phyloP scores from a whole-genome alignment of 2,113 vertebrate genomes.

The Acrocephalus arundinaceus region DNA sequence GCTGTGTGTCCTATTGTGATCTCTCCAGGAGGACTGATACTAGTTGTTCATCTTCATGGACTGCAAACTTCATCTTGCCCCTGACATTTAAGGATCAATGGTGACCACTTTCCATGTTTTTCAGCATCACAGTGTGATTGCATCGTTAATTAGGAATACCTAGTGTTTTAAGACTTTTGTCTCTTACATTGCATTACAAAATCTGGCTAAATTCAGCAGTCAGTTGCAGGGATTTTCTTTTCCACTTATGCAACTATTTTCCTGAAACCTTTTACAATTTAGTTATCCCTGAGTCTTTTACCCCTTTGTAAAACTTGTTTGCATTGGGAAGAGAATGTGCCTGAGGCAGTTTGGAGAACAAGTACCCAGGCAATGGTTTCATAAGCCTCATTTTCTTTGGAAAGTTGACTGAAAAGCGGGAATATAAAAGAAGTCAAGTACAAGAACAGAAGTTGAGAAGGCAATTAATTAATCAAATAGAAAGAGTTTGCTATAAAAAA shows the following conservation, averaged over 20 bases:
- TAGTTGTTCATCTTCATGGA: background rate
- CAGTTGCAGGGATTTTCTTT: background rate
- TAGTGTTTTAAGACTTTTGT: background rate
- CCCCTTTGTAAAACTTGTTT: background rate
- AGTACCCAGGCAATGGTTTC: background rate
- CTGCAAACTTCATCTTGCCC: background rate
- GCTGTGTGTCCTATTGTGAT: background rate
- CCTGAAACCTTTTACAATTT: background rate
- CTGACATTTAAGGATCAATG: background rate
- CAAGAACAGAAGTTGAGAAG: background rate
- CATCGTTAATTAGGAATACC: background rate
- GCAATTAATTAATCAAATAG: background rate
- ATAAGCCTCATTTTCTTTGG: background rate
- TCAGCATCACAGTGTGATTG: background rate
- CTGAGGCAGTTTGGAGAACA: background rate
- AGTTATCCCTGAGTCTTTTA: background rate
- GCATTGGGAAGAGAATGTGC: background rate
- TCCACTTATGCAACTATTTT: background rate
- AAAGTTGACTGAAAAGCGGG: background rate
- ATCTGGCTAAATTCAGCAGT: background rate
- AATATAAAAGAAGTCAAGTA: background rate
- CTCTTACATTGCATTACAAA: background rate
- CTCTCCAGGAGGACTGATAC: background rate
- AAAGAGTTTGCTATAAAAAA: background rate
- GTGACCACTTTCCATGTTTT: background rate